A percentile compares a stretch with the other conserved stretches of the same genome.
Evolutionary conservation across 2,888 invertebrate species (phyloP).

Genomic region (Eilema caniola): DNA sequence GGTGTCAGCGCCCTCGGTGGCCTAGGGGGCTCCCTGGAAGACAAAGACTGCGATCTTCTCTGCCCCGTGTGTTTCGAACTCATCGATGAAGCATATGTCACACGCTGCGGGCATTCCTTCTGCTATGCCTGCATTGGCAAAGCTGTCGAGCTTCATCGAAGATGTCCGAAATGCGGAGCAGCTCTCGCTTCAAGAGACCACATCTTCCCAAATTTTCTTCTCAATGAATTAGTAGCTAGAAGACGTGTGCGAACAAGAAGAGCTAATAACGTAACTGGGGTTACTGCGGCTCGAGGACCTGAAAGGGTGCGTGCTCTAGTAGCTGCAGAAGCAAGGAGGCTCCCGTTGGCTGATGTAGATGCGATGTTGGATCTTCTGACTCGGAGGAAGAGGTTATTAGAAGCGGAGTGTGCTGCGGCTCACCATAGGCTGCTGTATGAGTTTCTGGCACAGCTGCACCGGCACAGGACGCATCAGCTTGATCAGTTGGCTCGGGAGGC

Average conservation of each 20-base stretch:
- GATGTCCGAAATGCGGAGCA: conserved; percentile 94
- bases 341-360: conserved; percentile 93
- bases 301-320: conserved; percentile 87
- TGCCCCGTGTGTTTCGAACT: conserved; percentile 96
- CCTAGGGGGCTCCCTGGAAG: conserved; percentile 89
- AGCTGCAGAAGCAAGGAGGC: conserved; percentile 89
- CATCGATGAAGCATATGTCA: conserved; percentile 96
- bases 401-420: conserved; percentile 92
- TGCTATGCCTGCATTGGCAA: conserved; percentile 94
- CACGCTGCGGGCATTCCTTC: conserved; percentile 97
- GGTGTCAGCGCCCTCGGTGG: conserved; percentile 82
- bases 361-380: conserved; percentile 93
- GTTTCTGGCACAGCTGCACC: conserved; percentile 92
- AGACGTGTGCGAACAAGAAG: conserved; percentile 80
- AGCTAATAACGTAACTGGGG: conserved; percentile 52
- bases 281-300: conserved; percentile 30
- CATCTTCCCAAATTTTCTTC: conserved; percentile 94
- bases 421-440: conserved; percentile 94
- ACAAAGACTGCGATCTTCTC: conserved; percentile 88
- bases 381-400: conserved; percentile 92
- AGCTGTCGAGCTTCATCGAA: conserved; percentile 92
- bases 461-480: conserved; percentile 89
- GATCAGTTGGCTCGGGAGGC: conserved; percentile 88
- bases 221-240: conserved; percentile 89
- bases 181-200: conserved; percentile 89